phyloP scores from a whole-genome alignment of 30 jellyfish, hydroid and myxozoan species.

The Hydra vulgaris region DNA sequence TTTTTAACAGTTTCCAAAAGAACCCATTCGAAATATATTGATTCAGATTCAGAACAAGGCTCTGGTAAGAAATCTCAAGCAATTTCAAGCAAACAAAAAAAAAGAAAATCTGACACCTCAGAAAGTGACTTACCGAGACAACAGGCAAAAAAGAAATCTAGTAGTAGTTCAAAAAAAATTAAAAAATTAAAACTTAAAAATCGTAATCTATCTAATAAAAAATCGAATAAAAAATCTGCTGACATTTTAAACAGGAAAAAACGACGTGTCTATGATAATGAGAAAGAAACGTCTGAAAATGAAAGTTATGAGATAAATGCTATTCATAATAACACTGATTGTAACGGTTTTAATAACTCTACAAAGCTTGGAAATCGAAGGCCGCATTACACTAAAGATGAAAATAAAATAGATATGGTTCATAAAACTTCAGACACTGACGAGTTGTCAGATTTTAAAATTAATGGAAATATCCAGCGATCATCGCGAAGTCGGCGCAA shows the following conservation, averaged over 20 bases:
- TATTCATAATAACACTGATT: not conserved
- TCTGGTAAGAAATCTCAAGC: not conserved
- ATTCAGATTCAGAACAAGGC: not conserved
- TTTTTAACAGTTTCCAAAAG: not conserved
- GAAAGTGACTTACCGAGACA: conserved; percentile 30
- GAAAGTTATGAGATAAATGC: no score
- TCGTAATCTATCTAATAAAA: not conserved
- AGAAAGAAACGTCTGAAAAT: no score
- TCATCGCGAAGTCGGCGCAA: not conserved
- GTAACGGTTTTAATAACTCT: not conserved
- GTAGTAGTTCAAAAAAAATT: not conserved
- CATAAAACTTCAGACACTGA: not conserved
- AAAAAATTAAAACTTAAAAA: not conserved
- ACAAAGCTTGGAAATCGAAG: conserved; percentile 24
- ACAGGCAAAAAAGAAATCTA: conserved; percentile 13
- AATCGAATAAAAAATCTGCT: not conserved
- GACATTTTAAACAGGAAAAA: not conserved
- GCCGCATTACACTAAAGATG: conserved; percentile 15
- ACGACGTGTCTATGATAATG: not conserved
- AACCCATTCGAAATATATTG: not conserved
- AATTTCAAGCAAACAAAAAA: not conserved
- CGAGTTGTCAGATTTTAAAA: not conserved
- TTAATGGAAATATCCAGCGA: not conserved
- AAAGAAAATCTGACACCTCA: conserved; percentile 4
- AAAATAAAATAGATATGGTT: no score